Evolutionary conservation across 2,113 vertebrate genomes (phyloP), one percentile per base, ranked within the genome.

Genomic region (Chascanopsetta lugubris): DNA sequence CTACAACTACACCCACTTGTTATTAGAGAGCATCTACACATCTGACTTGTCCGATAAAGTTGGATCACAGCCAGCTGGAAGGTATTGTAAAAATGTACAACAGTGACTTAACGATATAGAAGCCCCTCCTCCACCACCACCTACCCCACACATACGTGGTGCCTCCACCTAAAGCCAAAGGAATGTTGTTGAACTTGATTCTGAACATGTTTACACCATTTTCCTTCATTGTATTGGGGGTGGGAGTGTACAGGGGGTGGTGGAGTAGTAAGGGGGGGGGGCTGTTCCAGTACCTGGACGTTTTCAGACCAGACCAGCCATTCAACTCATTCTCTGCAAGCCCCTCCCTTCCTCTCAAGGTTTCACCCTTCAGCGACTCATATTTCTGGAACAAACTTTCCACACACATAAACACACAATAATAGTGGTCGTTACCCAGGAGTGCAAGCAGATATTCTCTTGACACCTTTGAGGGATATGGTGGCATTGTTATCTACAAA

Each of bases 381-480:
- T 12, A 69, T 79, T 77, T 81, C 77, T 42, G n/a, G n/a, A n/a
- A n/a, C 49, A 17, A 85, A 73, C 51, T 73, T 84, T 70, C 63
- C 73, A 64, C 34, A 47, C 11, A 42, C 10, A 42, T 13, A 17
- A 11, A 49, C 55, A 61, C 58, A 29, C n/a, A 12, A n/a, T n/a
- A n/a, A n/a, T n/a, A n/a, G n/a, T n/a, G n/a, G n/a, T n/a, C n/a
- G n/a, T n/a, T n/a, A n/a, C n/a, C n/a, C n/a, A n/a, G n/a, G n/a
- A n/a, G n/a, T n/a, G n/a, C n/a, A n/a, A n/a, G n/a, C n/a, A n/a
- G n/a, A n/a, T n/a, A n/a, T n/a, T n/a, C n/a, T n/a, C n/a, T n/a
- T n/a, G n/a, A n/a, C n/a, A n/a, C n/a, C n/a, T n/a, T n/a, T n/a
- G n/a, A n/a, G n/a, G n/a, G n/a, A n/a, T n/a, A n/a, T n/a, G 32